Percentiles rank a stretch among this genome's conserved stretches.
These are phyloP conservation scores for Hypanus sabinus DNA, from an alignment of 2,113 vertebrate species.

Conservation along the genomic window DNA sequence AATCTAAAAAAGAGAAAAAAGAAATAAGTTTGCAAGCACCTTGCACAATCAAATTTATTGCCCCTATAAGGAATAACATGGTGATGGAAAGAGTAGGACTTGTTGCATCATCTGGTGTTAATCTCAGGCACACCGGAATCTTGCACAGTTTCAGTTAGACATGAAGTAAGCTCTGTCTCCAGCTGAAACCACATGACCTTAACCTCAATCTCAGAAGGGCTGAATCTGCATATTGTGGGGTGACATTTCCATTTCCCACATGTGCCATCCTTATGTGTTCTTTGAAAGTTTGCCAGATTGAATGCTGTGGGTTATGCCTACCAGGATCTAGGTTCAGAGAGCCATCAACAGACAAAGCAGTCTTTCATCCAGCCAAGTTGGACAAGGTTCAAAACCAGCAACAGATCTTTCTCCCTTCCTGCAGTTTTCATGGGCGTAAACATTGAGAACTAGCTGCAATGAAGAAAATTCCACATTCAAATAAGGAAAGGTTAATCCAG, in stretches of 20 bases:
- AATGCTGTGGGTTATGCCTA: not conserved
- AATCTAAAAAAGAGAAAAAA: not conserved
- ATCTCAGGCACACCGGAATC: not conserved
- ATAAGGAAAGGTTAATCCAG: not conserved
- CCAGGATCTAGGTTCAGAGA: not conserved
- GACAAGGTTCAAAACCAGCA: not conserved
- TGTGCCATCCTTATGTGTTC: not conserved
- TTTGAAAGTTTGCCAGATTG: not conserved
- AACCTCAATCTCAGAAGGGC: not conserved
- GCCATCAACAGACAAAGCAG: not conserved
- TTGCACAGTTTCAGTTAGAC: not conserved
- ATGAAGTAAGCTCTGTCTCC: not conserved
- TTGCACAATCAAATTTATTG: not conserved
- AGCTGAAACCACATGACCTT: not conserved
- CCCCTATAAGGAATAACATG: too few species aligned
- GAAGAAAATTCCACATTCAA: not conserved
- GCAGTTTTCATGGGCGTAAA: not conserved
- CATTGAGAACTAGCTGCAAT: not conserved
- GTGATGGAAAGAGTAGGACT: not conserved
- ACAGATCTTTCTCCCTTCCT: not conserved
- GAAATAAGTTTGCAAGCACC: not conserved
- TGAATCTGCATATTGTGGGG: not conserved
- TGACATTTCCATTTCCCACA: slow-evolving; percentile 16
- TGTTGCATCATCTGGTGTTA: not conserved
- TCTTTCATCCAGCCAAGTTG: not conserved